These are phyloP conservation scores for Volucella inflata DNA, from an alignment of 2,888 invertebrate genomes.

Conservation along the genomic window DNA sequence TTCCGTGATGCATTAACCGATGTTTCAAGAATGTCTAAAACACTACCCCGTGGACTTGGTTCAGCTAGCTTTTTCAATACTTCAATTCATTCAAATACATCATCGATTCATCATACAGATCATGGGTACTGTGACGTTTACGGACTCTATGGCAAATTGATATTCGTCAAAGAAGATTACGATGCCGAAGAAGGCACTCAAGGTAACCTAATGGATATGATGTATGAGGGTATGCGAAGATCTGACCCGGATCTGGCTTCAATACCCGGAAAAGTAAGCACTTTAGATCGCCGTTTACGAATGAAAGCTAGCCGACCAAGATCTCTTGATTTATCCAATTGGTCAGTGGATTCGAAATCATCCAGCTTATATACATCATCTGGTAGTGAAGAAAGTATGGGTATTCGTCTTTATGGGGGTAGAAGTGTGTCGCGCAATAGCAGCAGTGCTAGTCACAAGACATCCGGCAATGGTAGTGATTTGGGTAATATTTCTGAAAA, in stretches of 20 bases:
- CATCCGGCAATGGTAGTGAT: slow-evolving; percentile 83
- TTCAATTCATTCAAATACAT: slow-evolving; percentile 85
- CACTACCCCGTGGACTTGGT: slow-evolving; percentile 89
- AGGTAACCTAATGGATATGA: slow-evolving; percentile 85
- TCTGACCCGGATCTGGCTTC: slow-evolving; percentile 94
- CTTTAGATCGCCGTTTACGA: slow-evolving; percentile 90
- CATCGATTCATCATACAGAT: slow-evolving; percentile 86
- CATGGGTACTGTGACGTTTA: slow-evolving; percentile 92
- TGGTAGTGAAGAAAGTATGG: slow-evolving; percentile 93
- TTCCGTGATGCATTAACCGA: slow-evolving; percentile 85
- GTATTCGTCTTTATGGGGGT: slow-evolving; percentile 85
- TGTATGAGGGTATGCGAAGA: slow-evolving; percentile 90
- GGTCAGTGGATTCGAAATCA: slow-evolving; percentile 94
- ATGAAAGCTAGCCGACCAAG: slow-evolving; percentile 93
- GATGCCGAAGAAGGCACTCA: slow-evolving; percentile 92
- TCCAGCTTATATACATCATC: slow-evolving; percentile 92
- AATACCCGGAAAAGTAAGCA: slow-evolving; percentile 92
- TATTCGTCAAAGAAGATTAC: slow-evolving; percentile 89
- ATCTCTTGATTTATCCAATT: slow-evolving; percentile 92
- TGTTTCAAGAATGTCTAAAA: slow-evolving; percentile 89
- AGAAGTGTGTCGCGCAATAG: slow-evolving; percentile 90
- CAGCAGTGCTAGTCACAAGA: slow-evolving; percentile 89
- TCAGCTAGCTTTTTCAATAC: slow-evolving; percentile 79
- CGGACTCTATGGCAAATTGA: slow-evolving; percentile 94
- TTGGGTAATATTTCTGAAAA: slow-evolving; percentile 85